Base-by-base conservation (phyloP, 1,140 invertebrate species). In the Wiebesia pumilae region DNA sequence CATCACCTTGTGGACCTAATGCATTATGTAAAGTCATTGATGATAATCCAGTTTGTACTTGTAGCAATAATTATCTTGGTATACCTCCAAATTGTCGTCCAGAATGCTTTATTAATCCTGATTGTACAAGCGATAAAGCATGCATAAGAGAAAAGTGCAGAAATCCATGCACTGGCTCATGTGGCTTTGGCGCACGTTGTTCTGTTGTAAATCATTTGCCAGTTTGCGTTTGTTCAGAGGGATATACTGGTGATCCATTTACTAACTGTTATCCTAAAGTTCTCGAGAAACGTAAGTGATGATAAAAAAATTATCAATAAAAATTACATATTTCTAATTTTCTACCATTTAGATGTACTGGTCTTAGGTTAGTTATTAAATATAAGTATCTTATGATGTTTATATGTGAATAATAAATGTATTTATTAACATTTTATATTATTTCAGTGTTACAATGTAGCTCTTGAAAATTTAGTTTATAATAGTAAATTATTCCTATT, bases 121-220 rank as follows among this genome's bases (percentile, higher is more conserved):
- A 97, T 90, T 98, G 97, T 91, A 91, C 95, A 9, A 95, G 95
- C 82, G 95, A 95, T 88, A 93, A 95, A 90, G 96, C 96, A 65
- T 98, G 96, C 91, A 95, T 96, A 51, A 95, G 95, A 89, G 94
- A 96, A 90, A 96, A 96, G 92, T 97, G 96, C 91, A 94, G 94
- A 90, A 95, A 97, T 91, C 96, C 97, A 24, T 97, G 96, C 91
- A 93, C 95, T 69, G 95, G 96, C 58, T 95, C 96, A n/a, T 97
- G 97, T 93, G 97, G 96, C 73, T 91, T 91, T 47, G 95, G 95
- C 89, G 95, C 97, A 35, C 88, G 92, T 14, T 96, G 95, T 89
- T 91, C 88, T 88, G 94, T 95, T 14, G 89, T 95, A 30, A 95
- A 95, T 89, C 95, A 96, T 86, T 94, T 91, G 19, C 94, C 95